phyloP scores from a whole-genome alignment of 1,140 invertebrate genomes.

The Dendrolimus kikuchii region DNA sequence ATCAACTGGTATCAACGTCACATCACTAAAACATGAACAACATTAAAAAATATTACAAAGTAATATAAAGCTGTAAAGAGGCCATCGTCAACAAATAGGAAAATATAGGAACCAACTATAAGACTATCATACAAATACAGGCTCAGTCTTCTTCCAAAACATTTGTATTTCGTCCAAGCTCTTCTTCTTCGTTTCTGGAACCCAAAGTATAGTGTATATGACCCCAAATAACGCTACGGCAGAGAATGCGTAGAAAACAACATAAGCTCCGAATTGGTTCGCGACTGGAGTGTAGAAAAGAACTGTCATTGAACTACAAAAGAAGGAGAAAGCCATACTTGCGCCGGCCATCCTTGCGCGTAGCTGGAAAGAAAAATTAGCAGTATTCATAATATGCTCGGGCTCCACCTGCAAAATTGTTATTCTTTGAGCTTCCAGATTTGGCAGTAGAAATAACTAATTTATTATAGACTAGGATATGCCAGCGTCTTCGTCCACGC shows the following conservation, averaged over 20 bases:
- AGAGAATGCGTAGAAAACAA: constrained; percentile 31
- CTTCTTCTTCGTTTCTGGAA: constrained; percentile 38
- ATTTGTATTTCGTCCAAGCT: constrained; percentile 27
- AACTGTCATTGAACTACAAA: constrained; percentile 37
- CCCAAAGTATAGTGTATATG: constrained; percentile 27
- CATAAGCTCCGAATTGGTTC: constrained; percentile 22
- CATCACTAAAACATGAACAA: no score
- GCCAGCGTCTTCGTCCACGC: no score
- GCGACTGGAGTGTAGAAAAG: constrained; percentile 36
- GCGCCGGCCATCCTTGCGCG: constrained; percentile 31
- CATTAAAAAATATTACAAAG: no score
- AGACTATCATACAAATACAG: constrained; percentile 20
- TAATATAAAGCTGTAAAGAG: no score
- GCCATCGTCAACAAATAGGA: no score
- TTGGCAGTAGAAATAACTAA: no score
- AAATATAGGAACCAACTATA: no score
- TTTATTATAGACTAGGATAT: no score
- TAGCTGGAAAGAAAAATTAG: constrained; percentile 11
- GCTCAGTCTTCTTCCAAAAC: constrained; percentile 26
- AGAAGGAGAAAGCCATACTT: constrained; percentile 36
- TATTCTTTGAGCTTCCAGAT: no score
- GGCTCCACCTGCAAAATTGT: no score
- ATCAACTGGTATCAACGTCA: no score
- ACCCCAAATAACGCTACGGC: constrained; percentile 25
- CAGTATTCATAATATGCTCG: no score